These are phyloP conservation scores for Indicator indicator DNA, from an alignment of 2,113 vertebrate species.

Conservation along the genomic window DNA sequence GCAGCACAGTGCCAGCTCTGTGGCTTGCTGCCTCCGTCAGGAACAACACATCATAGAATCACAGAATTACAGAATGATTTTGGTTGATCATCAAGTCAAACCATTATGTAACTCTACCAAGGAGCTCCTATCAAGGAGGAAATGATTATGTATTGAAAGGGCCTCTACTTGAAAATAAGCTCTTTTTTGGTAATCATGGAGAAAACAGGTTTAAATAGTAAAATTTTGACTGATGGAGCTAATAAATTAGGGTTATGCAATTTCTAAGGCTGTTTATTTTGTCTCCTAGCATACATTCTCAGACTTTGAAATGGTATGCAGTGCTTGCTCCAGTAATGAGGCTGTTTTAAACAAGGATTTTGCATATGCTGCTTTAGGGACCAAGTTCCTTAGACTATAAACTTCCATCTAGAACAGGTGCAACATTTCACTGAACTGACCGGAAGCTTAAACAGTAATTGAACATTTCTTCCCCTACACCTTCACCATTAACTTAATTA, in stretches of 20 bases:
- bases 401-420: neutral
- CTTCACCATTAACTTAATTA: neutral
- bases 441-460: neutral
- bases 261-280: constrained; percentile 22
- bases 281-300: neutral
- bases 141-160: neutral
- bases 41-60: accelerated
- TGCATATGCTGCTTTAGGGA: neutral
- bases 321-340: neutral
- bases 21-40: accelerated
- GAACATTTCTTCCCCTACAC: neutral
- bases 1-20: neutral
- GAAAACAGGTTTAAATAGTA: neutral
- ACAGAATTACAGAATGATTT: no score
- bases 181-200: neutral
- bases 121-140: neutral
- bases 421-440: neutral
- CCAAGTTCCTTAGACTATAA: neutral
- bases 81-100: no score
- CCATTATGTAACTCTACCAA: no score
- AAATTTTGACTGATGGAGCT: neutral
- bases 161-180: neutral
- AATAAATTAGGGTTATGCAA: neutral
- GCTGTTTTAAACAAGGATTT: neutral
- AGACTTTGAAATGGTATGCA: neutral